Percentiles rank a stretch among this genome's conserved stretches.
phyloP scores from a whole-genome alignment of 2,113 vertebrate genomes.

The Centropus unirufus region DNA sequence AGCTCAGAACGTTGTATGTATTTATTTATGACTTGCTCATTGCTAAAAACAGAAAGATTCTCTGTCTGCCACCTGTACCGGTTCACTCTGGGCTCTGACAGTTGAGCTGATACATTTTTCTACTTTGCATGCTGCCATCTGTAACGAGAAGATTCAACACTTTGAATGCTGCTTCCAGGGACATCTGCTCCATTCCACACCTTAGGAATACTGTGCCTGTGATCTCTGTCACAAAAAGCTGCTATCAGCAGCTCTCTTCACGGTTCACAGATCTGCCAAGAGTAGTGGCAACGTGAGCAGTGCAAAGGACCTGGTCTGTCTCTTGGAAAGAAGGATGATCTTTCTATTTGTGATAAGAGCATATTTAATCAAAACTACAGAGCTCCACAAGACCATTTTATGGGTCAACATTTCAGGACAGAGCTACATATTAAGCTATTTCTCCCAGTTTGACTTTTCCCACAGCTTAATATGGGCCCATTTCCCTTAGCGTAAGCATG shows the following conservation, averaged over 20 bases:
- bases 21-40: neutral
- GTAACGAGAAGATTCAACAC: neutral
- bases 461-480: neutral
- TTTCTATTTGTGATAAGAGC: neutral
- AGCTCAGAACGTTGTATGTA: neutral
- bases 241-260: neutral
- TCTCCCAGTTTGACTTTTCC: constrained; percentile 43
- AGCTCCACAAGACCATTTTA: neutral
- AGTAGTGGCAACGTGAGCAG: neutral
- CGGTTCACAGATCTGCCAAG: neutral
- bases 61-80: neutral
- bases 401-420: neutral
- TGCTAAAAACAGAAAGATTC: neutral
- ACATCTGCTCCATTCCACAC: neutral
- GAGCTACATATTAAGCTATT: neutral
- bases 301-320: neutral
- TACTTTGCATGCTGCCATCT: neutral
- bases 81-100: neutral
- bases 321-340: neutral
- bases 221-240: neutral
- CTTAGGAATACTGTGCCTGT: neutral
- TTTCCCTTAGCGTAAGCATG: constrained; percentile 47
- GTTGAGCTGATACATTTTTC: neutral
- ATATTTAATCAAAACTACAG: neutral
- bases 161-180: neutral